Percentiles rank a stretch among this genome's conserved stretches.
phyloP scores from a whole-genome alignment of 1,140 invertebrate genomes.

The Temnothorax curvispinosus region DNA sequence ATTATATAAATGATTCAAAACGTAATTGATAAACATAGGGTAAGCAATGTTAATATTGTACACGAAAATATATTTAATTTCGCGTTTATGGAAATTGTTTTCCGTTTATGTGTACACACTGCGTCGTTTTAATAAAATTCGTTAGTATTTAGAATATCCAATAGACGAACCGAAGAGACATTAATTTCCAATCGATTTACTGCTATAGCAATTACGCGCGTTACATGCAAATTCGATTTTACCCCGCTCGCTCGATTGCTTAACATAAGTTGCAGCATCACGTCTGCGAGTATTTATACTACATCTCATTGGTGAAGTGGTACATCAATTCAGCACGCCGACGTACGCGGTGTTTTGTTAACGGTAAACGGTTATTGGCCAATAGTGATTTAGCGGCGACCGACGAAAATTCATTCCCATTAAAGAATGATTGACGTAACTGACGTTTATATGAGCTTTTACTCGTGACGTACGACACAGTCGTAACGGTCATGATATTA shows the following conservation, averaged over 20 bases:
- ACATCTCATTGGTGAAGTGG: conserved; percentile 71
- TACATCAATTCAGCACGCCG: conserved; percentile 66
- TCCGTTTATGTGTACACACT: background rate
- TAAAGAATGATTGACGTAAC: conserved; percentile 70
- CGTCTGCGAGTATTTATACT: conserved; percentile 69
- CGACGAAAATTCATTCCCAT: conserved; percentile 64
- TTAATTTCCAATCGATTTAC: conserved; percentile 67
- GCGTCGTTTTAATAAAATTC: conserved; percentile 7
- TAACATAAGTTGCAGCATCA: conserved; percentile 62
- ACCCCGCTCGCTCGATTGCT: conserved; percentile 51
- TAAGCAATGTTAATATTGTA: background rate
- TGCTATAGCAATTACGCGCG: conserved; percentile 35
- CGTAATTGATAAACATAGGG: background rate
- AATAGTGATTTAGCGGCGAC: conserved; percentile 59
- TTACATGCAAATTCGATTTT: conserved; percentile 53
- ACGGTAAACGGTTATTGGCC: conserved; percentile 72
- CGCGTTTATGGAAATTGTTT: background rate
- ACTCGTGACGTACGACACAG: conserved; percentile 11
- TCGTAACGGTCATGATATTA: background rate
- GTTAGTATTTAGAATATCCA: conserved; percentile 8
- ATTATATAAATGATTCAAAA: background rate
- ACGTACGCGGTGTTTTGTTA: conserved; percentile 63
- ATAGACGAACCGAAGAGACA: conserved; percentile 44
- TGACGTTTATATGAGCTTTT: conserved; percentile 65
- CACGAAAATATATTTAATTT: background rate